Base-by-base conservation (phyloP, 2,113 vertebrate species). In the Procapra przewalskii region DNA sequence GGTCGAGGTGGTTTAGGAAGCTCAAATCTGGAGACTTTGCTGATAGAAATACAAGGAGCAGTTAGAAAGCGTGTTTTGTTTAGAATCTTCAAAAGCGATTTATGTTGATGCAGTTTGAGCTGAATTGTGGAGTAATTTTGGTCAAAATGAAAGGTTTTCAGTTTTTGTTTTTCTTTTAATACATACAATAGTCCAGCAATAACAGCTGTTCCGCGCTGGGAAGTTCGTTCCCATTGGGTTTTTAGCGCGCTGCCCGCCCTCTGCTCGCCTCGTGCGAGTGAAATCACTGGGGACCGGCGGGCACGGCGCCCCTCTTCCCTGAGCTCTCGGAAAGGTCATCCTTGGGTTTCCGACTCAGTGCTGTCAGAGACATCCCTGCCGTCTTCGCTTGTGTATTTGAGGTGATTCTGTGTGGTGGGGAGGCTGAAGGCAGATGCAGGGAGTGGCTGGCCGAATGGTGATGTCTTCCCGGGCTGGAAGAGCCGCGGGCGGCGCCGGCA, bases 401-500 rank as follows among this genome's bases (percentile, higher is more conserved):
- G 43, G 98, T 98, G 97, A 81, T 97, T 98, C 97, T 98, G 93
- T 97, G 79, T 98, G 98, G 97, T 97, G 98, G 93, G 95, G 91
- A 96, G 82, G 98, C 82, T 98, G 98, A 98, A 98, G 92, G 94
- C 97, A 96, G 98, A 98, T 98, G 96, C 97, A 97, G 94, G 97
- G 95, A 92, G 88, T 98, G 99, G 99, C 98, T 98, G 98, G 98
- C 99, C 99, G 99, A 99, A 99, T 98, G 98, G 98, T 98, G 98
- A 99, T 98, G 98, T 99, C 99, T 99, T 99, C 97, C 97, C 45
- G 89, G 97, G 99, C 99, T 99, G 98, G 99, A 99, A 99, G 99
- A 54, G 40, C 97, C 97, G 98, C 98, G 98, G 98, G 98, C 98
- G 98, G 80, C 91, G 43, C 5, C 43, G 6, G 45, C 98, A 98